phyloP scores from a whole-genome alignment of 2,113 vertebrate genomes.

The Spea multiplicata region DNA sequence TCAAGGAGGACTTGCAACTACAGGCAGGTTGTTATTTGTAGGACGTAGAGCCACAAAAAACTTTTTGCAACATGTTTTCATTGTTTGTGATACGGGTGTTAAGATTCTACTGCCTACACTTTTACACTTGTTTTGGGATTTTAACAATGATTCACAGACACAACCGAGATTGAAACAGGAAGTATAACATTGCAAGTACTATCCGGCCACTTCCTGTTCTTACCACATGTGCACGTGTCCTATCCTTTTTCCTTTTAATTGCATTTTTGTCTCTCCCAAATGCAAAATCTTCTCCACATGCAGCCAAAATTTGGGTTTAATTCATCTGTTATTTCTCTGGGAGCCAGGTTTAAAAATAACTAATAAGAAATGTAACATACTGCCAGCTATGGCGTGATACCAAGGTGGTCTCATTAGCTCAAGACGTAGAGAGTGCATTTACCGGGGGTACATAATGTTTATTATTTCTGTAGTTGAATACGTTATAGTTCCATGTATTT shows the following conservation, averaged over 20 bases:
- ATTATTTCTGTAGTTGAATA: too few relatives aligned
- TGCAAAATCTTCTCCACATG: too few relatives aligned
- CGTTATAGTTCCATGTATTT: too few relatives aligned
- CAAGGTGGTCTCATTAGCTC: too few relatives aligned
- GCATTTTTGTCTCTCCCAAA: neutral
- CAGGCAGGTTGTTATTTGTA: constrained; percentile 56
- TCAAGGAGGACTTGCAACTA: constrained; percentile 58
- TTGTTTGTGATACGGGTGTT: constrained; percentile 34
- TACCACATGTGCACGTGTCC: neutral
- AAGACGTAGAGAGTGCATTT: too few relatives aligned
- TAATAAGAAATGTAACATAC: too few relatives aligned
- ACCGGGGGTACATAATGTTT: too few relatives aligned
- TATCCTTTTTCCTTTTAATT: neutral
- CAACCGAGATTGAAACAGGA: constrained; percentile 50
- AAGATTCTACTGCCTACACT: constrained; percentile 33
- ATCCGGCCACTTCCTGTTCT: neutral
- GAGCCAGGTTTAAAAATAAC: too few relatives aligned
- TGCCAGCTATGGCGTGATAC: too few relatives aligned
- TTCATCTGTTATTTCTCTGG: too few relatives aligned
- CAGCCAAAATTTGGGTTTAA: too few relatives aligned
- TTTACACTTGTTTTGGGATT: constrained; percentile 38
- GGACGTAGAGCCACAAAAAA: constrained; percentile 32
- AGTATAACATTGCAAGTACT: constrained; percentile 17
- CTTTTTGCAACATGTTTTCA: constrained; percentile 10
- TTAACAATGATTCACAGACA: constrained; percentile 21